Evolutionary conservation across 2,888 invertebrate species (phyloP).

Genomic region (Apeira syringaria): DNA sequence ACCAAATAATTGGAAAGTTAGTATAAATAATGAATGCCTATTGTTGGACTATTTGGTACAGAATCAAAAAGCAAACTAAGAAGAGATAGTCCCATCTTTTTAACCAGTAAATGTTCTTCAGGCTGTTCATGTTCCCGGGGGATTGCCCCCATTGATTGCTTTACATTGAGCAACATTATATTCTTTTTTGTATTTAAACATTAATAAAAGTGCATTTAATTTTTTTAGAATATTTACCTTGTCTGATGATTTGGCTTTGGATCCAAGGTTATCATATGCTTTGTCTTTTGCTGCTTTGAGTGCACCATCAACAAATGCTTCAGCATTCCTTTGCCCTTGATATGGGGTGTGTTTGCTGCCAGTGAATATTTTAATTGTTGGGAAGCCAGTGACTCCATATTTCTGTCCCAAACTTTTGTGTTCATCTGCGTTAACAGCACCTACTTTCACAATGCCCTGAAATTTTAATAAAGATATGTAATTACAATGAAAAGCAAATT

Average conservation of each 20-base stretch:
- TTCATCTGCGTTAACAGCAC: constrained; percentile 96
- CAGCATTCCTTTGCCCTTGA: constrained; percentile 93
- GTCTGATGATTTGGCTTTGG: constrained; percentile 73
- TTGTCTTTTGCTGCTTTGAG: constrained; percentile 90
- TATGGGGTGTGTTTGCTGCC: constrained; percentile 94
- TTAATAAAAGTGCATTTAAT: constrained; percentile 27
- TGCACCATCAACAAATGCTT: constrained; percentile 92
- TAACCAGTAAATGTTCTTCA: too few relatives aligned
- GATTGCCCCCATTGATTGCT: neutral
- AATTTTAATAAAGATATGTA: too few relatives aligned
- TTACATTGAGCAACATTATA: constrained; percentile 1
- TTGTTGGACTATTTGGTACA: too few relatives aligned
- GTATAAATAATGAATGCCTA: too few relatives aligned
- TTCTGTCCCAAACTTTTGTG: constrained; percentile 91
- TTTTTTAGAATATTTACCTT: constrained; percentile 60
- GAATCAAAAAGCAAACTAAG: too few relatives aligned
- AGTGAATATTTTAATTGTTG: constrained; percentile 97
- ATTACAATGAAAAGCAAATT: too few relatives aligned
- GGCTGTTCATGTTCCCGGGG: too few relatives aligned
- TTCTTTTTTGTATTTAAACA: constrained; percentile 19
- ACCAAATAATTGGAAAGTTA: too few relatives aligned
- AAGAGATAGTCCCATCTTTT: too few relatives aligned
- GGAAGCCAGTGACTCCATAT: constrained; percentile 95
- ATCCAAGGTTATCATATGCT: constrained; percentile 87
- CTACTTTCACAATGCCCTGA: constrained; percentile 96